These are phyloP conservation scores for Drosophila truncata DNA, from an alignment of 1,140 invertebrate species.

Conservation along the genomic window DNA sequence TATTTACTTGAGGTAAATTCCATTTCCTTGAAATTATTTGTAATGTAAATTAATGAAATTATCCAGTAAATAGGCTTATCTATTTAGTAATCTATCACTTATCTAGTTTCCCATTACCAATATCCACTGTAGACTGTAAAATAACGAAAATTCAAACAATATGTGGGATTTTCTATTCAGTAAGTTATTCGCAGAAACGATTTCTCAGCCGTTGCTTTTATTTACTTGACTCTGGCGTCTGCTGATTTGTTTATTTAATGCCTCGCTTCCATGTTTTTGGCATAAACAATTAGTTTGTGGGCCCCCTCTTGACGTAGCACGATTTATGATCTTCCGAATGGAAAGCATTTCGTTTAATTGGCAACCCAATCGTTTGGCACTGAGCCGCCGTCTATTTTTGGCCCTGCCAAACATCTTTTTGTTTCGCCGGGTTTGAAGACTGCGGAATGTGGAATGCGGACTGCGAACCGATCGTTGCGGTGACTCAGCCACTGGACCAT, in stretches of 20 bases:
- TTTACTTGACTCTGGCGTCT: constrained; percentile 65
- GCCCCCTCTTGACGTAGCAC: constrained; percentile 9
- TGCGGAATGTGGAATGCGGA: neutral
- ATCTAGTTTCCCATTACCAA: neutral
- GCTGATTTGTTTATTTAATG: constrained; percentile 78
- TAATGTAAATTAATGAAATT: too few species aligned
- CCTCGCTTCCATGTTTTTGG: constrained; percentile 61
- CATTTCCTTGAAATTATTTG: too few species aligned
- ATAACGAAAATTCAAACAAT: neutral
- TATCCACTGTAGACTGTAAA: neutral
- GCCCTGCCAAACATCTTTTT: constrained; percentile 5
- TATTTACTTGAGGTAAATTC: too few species aligned
- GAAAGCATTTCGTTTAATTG: constrained; percentile 49
- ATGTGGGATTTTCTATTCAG: constrained; percentile 19
- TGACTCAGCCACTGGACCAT: constrained; percentile 38
- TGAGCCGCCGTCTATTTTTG: constrained; percentile 11
- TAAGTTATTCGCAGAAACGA: constrained; percentile 28
- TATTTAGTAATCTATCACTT: neutral
- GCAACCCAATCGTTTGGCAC: constrained; percentile 12
- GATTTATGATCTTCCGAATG: constrained; percentile 61
- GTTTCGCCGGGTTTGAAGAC: neutral
- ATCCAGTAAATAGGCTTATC: too few species aligned
- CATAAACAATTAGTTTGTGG: constrained; percentile 62
- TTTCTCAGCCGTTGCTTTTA: constrained; percentile 50
- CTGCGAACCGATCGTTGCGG: neutral